These are phyloP conservation scores for Cabera pusaria DNA, from an alignment of 2,888 invertebrate species.

Conservation along the genomic window DNA sequence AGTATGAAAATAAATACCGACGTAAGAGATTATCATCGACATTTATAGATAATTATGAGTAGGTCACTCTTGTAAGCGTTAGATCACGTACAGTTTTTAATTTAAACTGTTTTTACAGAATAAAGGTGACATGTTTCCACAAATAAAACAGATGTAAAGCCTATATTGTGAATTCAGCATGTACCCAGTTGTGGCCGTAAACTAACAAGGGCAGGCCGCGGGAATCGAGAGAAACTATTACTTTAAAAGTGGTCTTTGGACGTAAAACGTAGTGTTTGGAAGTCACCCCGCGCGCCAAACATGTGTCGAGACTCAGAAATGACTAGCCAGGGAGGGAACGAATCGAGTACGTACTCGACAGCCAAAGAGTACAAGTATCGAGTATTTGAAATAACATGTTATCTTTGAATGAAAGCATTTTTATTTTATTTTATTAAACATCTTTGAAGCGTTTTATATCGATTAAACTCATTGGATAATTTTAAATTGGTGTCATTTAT, in stretches of 20 bases:
- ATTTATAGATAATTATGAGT: no score
- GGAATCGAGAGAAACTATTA: conserved; percentile 71
- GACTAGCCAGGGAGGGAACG: conserved; percentile 15
- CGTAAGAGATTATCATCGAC: no score
- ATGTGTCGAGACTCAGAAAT: conserved; percentile 22
- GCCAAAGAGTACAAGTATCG: not conserved
- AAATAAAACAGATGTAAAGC: conserved; percentile 22
- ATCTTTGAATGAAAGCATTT: no score
- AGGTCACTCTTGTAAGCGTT: no score
- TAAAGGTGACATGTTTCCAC: not conserved
- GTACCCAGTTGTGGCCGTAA: conserved; percentile 43
- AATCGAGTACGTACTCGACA: conserved; percentile 17
- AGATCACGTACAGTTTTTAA: no score
- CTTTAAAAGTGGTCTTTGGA: conserved; percentile 63
- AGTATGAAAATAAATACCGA: no score
- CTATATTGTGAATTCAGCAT: conserved; percentile 33
- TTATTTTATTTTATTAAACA: no score
- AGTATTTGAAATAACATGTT: conserved; percentile 4
- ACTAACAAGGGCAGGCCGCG: conserved; percentile 54
- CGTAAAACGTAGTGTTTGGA: conserved; percentile 68
- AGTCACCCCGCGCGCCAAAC: conserved; percentile 56
- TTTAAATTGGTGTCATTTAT: no score
- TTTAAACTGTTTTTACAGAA: no score
- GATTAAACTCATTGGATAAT: no score
- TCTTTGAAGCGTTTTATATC: no score